A percentile compares a stretch with the other conserved stretches of the same genome.
Conservation (phyloP, 2,113 vertebrate species). For the Epinephelus cyanopodus region DNA sequence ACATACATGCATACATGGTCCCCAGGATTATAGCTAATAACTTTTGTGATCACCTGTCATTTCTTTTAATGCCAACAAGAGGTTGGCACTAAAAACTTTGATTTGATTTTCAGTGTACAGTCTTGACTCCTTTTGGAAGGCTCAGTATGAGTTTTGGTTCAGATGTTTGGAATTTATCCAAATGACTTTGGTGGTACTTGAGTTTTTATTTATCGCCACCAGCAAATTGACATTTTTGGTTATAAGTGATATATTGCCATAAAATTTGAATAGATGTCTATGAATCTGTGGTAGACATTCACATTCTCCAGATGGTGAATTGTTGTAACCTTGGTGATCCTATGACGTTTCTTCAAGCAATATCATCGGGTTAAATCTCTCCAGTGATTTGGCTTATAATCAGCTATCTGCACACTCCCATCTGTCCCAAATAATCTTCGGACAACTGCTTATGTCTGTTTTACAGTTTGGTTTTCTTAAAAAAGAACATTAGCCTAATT, state of each 20-base stretch:
- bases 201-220: not conserved
- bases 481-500: not conserved
- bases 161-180: not conserved
- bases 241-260: not conserved
- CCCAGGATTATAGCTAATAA: not conserved
- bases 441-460: not conserved
- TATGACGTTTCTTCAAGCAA: not conserved
- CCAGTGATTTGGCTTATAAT: not conserved
- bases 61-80: not conserved
- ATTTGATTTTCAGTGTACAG: not conserved
- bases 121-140: not conserved
- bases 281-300: not conserved
- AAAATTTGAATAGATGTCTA: not conserved
- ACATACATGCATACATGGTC: not conserved
- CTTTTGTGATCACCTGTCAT: not conserved
- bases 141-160: not conserved
- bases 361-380: not conserved
- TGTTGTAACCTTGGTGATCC: not conserved
- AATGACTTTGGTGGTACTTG: not conserved
- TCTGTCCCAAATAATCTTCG: not conserved
- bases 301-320: not conserved
- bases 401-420: not conserved
- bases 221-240: not conserved
- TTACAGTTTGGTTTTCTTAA: slow-evolving; percentile 3
- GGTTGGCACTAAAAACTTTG: not conserved